phyloP scores from a whole-genome alignment of 2,113 vertebrate species.

The Cinclus mexicanus region DNA sequence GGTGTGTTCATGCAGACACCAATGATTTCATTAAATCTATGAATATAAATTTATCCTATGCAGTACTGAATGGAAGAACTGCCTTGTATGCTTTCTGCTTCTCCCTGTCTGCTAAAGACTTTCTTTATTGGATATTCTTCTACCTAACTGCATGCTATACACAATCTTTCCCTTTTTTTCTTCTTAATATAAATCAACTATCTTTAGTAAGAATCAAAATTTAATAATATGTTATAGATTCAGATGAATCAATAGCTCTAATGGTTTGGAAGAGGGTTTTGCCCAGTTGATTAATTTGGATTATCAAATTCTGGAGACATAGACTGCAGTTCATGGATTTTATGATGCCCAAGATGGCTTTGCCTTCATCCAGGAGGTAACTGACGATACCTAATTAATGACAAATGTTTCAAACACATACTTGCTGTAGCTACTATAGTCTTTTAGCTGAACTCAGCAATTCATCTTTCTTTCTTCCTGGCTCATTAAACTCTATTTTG shows the following conservation, averaged over 20 bases:
- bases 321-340: constrained; percentile 19
- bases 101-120: background rate
- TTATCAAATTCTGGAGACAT: constrained; percentile 26
- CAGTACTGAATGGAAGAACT: background rate
- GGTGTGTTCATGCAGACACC: background rate
- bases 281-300: constrained; percentile 5
- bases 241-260: constrained; percentile 21
- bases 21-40: background rate
- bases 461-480: constrained; percentile 24
- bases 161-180: background rate
- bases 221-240: background rate
- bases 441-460: background rate
- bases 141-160: background rate
- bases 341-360: constrained; percentile 4
- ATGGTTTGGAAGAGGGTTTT: constrained; percentile 10
- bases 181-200: background rate
- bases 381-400: constrained; percentile 30
- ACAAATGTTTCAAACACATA: constrained; percentile 12
- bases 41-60: background rate
- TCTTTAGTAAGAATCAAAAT: constrained; percentile 27
- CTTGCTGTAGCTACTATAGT: background rate
- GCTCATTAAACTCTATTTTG: constrained; percentile 47
- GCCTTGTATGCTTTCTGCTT: background rate
- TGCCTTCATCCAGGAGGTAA: constrained; percentile 39
- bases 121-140: background rate